Evolutionary conservation across 2,113 vertebrate species (phyloP), one percentile per base, ranked within the genome.

Genomic region (Triplophysa siluroides): DNA sequence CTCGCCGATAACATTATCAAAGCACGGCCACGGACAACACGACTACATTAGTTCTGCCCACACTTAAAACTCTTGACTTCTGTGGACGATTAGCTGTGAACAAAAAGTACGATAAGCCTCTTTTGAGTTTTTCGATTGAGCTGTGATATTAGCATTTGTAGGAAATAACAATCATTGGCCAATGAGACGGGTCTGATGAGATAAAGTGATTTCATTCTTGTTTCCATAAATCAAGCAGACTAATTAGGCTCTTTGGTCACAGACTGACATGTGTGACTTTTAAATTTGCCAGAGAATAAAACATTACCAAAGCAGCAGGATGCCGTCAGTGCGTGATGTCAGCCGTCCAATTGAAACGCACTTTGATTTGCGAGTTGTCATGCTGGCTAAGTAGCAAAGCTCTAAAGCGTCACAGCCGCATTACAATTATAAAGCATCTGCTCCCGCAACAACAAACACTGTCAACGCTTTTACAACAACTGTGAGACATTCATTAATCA

Each of bases 281-380:
- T 77, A 67, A 80, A 81, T 64, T 72, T 52, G 63, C 61, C 50
- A 18, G 52, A 52, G 23, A 78, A 78, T 41, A 50, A 74, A 78
- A 75, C 69, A 76, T 81, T 84, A 84, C 70, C 71, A 74, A 83
- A 84, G 61, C 74, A 70, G 79, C 70, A n/a, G 83, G 75, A 81
- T 10, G 29, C 76, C 50, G 45, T 10, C 26, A 29, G 74, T 41
- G 56, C 45, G 26, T 62, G 63, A 54, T 63, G 79, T 29, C 43
- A 74, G 19, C 56, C 70, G 65, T 54, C 72, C 68, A 24, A 54
- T 69, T 69, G 63, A 66, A 45, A 74, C 4, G 38, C 23, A 2
- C 60, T 64, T 72, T 78, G 50, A 78, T 84, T 78, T 81, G 64
- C 74, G 68, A 73, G 71, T 65, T 78, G 75, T 78, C 79, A 78